Conservation (phyloP, 1,140 invertebrate species). For the Homarus americanus region DNA sequence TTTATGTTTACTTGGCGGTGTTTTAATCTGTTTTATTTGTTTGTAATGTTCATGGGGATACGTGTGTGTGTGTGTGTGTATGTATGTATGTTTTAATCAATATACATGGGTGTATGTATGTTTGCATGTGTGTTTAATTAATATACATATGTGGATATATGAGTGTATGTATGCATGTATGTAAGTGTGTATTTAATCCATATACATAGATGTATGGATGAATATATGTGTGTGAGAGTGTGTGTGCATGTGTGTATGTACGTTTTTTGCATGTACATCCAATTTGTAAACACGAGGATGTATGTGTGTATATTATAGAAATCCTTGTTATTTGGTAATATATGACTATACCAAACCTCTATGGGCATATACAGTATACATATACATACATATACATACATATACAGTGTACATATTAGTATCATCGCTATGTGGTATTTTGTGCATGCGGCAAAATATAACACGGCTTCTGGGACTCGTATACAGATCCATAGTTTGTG, state of each 20-base stretch:
- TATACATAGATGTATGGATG: background rate
- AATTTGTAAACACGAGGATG: background rate
- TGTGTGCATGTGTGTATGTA: slow-evolving; percentile 8
- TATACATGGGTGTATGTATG: background rate
- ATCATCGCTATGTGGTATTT: no score
- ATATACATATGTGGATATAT: background rate
- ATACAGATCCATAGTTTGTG: no score
- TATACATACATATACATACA: no score
- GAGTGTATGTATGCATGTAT: background rate
- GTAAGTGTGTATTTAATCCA: slow-evolving; percentile 1
- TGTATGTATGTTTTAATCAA: background rate
- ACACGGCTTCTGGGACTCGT: no score
- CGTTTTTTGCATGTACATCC: no score
- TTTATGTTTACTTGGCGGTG: background rate
- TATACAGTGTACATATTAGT: no score
- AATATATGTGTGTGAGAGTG: background rate
- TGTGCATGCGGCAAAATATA: no score
- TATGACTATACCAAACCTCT: background rate
- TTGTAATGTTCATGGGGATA: background rate
- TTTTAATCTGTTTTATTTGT: background rate
- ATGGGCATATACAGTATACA: no score
- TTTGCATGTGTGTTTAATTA: background rate
- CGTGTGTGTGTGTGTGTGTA: background rate
- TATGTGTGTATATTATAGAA: slow-evolving; percentile 26
- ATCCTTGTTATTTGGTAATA: background rate